These are phyloP conservation scores for Gadus macrocephalus DNA, from an alignment of 2,113 vertebrate genomes.

Conservation along the genomic window DNA sequence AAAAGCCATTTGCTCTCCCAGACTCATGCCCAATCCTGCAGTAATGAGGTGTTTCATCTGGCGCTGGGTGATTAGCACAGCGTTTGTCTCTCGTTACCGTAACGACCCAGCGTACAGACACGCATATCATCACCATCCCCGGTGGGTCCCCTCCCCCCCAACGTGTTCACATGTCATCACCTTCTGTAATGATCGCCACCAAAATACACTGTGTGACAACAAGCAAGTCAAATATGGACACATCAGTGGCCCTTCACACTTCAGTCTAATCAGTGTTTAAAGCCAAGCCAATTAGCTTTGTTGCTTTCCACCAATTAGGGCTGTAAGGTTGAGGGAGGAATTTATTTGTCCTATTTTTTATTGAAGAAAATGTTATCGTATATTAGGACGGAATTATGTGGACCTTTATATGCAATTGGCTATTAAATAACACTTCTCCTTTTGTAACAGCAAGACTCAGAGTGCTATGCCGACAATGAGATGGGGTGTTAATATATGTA, in stretches of 20 bases:
- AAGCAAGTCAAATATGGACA: no score
- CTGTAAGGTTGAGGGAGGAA: constrained; percentile 6
- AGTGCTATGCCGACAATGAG: not conserved
- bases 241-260: not conserved
- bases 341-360: not conserved
- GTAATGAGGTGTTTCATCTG: not conserved
- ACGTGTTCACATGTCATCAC: not conserved
- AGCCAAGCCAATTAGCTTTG: not conserved
- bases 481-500: no score
- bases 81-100: not conserved
- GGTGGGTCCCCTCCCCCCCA: not conserved
- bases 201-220: no score
- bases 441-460: not conserved
- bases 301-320: not conserved
- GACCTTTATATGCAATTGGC: constrained; percentile 13
- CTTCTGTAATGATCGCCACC: not conserved
- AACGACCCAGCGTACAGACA: not conserved
- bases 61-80: constrained; percentile 1
- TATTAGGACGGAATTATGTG: constrained; percentile 37
- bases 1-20: constrained; percentile 49
- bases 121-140: constrained; percentile 3
- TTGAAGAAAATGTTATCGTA: not conserved
- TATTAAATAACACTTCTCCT: constrained; percentile 27
- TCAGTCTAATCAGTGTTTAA: not conserved
- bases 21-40: constrained; percentile 8